phyloP scores from a whole-genome alignment of 2,888 invertebrate genomes.

The Ecliptopera silaceata region DNA sequence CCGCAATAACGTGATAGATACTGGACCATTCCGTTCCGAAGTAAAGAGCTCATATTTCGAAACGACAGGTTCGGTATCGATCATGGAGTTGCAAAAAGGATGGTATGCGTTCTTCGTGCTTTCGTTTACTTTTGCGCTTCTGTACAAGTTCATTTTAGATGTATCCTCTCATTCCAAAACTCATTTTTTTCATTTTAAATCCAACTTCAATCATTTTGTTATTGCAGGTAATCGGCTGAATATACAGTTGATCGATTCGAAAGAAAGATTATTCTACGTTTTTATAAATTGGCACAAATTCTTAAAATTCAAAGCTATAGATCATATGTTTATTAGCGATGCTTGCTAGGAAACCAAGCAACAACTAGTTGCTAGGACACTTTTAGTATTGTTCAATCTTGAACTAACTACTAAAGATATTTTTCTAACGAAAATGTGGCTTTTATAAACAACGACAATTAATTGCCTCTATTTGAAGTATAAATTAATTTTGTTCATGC shows the following conservation, averaged over 20 bases:
- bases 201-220: constrained; percentile 35
- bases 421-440: too few species aligned
- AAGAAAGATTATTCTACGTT: background rate
- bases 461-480: too few species aligned
- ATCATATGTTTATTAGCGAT: background rate
- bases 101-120: constrained; percentile 45
- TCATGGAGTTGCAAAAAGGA: constrained; percentile 41
- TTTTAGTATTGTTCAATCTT: too few species aligned
- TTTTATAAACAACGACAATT: too few species aligned
- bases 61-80: constrained; percentile 57
- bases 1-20: constrained; percentile 48
- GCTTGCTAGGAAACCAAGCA: background rate
- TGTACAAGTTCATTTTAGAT: constrained; percentile 31
- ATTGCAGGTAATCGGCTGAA: constrained; percentile 40
- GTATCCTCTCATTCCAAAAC: constrained; percentile 30
- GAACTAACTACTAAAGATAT: too few species aligned
- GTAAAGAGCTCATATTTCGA: constrained; percentile 79
- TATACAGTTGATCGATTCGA: constrained; percentile 23
- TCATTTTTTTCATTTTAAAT: constrained; percentile 31
- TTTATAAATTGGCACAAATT: background rate
- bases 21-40: constrained; percentile 59
- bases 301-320: background rate
- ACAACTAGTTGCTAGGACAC: background rate
- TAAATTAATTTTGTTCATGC: too few species aligned
- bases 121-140: constrained; percentile 42